Evolutionary conservation across 2,797 vertebrate species (phyloP).

Genomic region (Parauchenoglanis punctatus): DNA sequence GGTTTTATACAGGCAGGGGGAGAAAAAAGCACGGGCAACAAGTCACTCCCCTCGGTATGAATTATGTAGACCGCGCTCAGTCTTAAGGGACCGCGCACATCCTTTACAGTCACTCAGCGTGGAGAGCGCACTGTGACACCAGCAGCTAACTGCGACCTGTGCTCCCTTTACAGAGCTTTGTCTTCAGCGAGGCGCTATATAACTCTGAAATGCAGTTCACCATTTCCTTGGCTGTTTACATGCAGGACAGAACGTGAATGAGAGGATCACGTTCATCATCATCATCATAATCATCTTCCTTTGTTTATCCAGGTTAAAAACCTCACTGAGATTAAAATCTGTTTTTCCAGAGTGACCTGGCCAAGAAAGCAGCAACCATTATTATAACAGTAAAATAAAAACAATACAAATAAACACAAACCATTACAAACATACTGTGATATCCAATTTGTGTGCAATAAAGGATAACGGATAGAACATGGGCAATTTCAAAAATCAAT

Average conservation of each 20-base stretch:
- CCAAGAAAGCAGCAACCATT: too few relatives aligned
- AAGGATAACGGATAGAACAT: too few relatives aligned
- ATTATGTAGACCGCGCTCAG: slow-evolving; percentile 79
- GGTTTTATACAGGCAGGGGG: slow-evolving; percentile 83
- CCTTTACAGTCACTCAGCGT: slow-evolving; percentile 37
- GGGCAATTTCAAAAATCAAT: too few relatives aligned
- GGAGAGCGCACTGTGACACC: not conserved
- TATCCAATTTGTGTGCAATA: too few relatives aligned
- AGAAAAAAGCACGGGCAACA: slow-evolving; percentile 69
- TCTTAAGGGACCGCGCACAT: slow-evolving; percentile 70
- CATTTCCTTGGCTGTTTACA: not conserved
- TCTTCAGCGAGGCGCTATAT: not conserved
- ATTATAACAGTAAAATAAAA: too few relatives aligned
- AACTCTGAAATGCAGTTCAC: not conserved
- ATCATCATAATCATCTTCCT: too few relatives aligned
- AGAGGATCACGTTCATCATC: not conserved
- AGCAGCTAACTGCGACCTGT: not conserved
- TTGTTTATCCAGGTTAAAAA: too few relatives aligned
- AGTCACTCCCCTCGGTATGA: slow-evolving; percentile 83
- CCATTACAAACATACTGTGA: too few relatives aligned
- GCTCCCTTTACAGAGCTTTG: too few relatives aligned
- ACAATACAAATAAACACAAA: too few relatives aligned
- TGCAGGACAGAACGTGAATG: not conserved
- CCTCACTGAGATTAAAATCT: too few relatives aligned
- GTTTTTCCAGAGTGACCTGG: too few relatives aligned